These are phyloP conservation scores for Parapristionchus giblindavisi DNA, from an alignment of 2,888 invertebrate species.

Conservation along the genomic window DNA sequence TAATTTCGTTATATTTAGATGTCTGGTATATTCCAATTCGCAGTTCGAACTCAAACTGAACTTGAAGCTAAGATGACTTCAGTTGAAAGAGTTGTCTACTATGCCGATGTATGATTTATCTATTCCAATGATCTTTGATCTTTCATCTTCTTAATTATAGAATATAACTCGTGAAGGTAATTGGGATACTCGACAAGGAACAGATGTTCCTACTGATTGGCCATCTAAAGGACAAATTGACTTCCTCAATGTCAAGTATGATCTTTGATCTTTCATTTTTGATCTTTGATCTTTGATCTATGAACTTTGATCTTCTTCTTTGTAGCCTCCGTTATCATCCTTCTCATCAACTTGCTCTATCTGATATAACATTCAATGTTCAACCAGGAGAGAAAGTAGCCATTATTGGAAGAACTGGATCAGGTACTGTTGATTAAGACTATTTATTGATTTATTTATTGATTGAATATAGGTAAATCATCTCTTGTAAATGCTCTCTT, in stretches of 20 bases:
- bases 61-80: constrained; percentile 80
- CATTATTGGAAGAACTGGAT: constrained; percentile 75
- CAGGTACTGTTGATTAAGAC: constrained; percentile 69
- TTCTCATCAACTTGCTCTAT: constrained; percentile 73
- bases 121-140: background rate
- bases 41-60: constrained; percentile 88
- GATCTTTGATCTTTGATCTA: background rate
- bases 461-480: constrained; percentile 74
- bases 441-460: background rate
- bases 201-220: constrained; percentile 70
- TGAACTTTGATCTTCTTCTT: background rate
- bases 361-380: constrained; percentile 75
- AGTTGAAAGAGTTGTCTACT: constrained; percentile 68
- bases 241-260: constrained; percentile 73
- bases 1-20: constrained; percentile 71
- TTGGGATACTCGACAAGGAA: constrained; percentile 45
- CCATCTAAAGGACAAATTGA: constrained; percentile 73
- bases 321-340: constrained; percentile 72
- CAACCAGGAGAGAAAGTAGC: constrained; percentile 76
- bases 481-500: constrained; percentile 76
- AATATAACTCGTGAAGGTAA: constrained; percentile 61
- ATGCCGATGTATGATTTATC: constrained; percentile 59
- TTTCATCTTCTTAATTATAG: constrained; percentile 42
- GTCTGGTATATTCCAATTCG: constrained; percentile 76
- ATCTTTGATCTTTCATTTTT: background rate